phyloP scores from a whole-genome alignment of 2,888 invertebrate genomes.

The Barypeithes pellucidus region DNA sequence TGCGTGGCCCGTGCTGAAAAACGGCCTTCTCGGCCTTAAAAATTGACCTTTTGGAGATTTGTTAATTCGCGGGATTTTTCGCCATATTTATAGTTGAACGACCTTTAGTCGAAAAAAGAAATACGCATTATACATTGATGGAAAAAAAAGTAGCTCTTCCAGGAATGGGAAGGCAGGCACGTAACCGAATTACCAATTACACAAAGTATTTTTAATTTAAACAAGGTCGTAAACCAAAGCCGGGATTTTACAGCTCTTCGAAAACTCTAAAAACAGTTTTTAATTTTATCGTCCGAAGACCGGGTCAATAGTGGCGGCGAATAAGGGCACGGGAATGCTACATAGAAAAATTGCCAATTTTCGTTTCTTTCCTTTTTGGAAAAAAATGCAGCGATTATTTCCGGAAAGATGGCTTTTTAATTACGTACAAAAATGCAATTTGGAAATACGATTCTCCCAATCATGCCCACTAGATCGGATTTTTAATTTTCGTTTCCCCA shows the following conservation, averaged over 20 bases:
- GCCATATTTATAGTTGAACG: neutral
- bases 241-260: too few species aligned
- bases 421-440: conserved; percentile 42
- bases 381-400: conserved; percentile 43
- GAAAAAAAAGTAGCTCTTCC: too few species aligned
- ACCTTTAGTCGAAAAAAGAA: neutral
- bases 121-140: neutral
- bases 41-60: conserved; percentile 11
- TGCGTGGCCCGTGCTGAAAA: conserved; percentile 37
- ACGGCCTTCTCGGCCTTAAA: conserved; percentile 6
- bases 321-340: conserved; percentile 49
- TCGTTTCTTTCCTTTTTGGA: conserved; percentile 26
- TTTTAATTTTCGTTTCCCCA: conserved; percentile 25
- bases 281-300: conserved; percentile 34
- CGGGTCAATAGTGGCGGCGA: conserved; percentile 32
- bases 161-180: too few species aligned
- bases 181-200: too few species aligned
- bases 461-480: conserved; percentile 6
- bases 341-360: conserved; percentile 39
- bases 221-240: too few species aligned
- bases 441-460: conserved; percentile 14
- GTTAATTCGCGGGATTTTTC: conserved; percentile 12
- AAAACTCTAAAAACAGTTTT: conserved; percentile 18
- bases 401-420: conserved; percentile 46
- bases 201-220: too few species aligned